These are phyloP conservation scores for Typhlichthys eigenmanni DNA, from an alignment of 2,797 vertebrate genomes.

Conservation along the genomic window DNA sequence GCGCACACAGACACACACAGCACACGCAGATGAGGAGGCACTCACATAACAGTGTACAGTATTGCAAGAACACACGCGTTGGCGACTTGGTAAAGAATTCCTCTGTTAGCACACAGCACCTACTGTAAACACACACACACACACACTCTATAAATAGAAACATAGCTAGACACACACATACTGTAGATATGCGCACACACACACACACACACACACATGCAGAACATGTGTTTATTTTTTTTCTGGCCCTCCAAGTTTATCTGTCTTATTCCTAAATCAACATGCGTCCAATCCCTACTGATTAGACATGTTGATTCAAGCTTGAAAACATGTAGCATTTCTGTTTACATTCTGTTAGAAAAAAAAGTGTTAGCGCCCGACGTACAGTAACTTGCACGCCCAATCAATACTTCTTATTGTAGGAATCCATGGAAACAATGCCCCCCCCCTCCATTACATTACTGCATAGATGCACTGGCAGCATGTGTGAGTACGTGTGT, in stretches of 20 bases:
- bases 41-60: slow-evolving; percentile 15
- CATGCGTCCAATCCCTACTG: slow-evolving; percentile 53
- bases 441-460: slow-evolving; percentile 27
- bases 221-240: slow-evolving; percentile 53
- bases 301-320: slow-evolving; percentile 61
- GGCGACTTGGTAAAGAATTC: slow-evolving; percentile 5
- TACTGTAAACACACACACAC: slow-evolving; percentile 36
- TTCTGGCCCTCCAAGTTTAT: slow-evolving; percentile 54
- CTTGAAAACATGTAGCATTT: slow-evolving; percentile 58
- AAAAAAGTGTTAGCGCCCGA: slow-evolving; percentile 30
- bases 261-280: slow-evolving; percentile 55
- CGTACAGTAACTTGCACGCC: slow-evolving; percentile 14
- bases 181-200: slow-evolving; percentile 24
- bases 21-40: neutral
- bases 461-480: neutral
- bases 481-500: slow-evolving; percentile 1
- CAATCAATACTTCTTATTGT: slow-evolving; percentile 69
- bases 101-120: slow-evolving; percentile 16
- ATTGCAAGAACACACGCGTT: neutral
- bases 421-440: slow-evolving; percentile 47
- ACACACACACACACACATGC: slow-evolving; percentile 45
- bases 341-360: slow-evolving; percentile 52
- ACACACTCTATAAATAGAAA: slow-evolving; percentile 47
- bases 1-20: slow-evolving; percentile 13
- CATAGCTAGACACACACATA: slow-evolving; percentile 43